A percentile compares a stretch with the other conserved stretches of the same genome.
Conservation (phyloP, 2,797 vertebrate species). For the Acomys russatus region DNA sequence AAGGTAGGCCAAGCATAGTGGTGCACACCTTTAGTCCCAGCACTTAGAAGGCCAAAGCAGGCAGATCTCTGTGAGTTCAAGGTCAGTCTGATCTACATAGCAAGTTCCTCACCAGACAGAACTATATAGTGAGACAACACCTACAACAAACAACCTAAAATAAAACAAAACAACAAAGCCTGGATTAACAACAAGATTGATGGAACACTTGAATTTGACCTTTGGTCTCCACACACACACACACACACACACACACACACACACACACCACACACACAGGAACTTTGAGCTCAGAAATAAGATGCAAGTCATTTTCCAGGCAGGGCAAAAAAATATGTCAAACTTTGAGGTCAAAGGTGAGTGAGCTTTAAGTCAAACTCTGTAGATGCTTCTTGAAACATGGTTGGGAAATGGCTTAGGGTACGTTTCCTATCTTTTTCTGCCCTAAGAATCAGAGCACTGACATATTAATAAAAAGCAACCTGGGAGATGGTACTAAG, state of each 20-base stretch:
- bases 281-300: not conserved
- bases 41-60: not conserved
- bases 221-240: not conserved
- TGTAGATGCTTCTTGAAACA: constrained; percentile 10
- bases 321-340: not conserved
- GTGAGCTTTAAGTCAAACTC: constrained; percentile 5
- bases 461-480: not conserved
- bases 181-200: not conserved
- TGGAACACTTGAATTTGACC: not conserved
- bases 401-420: constrained; percentile 36
- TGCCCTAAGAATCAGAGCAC: not conserved
- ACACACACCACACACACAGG: not conserved
- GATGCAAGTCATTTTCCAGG: constrained; percentile 9
- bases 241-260: not conserved
- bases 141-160: not conserved
- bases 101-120: not conserved
- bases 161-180: not conserved
- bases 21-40: not conserved
- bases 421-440: not conserved
- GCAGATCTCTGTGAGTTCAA: not conserved
- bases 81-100: not conserved
- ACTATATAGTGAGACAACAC: not conserved
- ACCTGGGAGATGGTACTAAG: not conserved
- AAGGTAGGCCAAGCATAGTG: not conserved
- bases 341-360: constrained; percentile 46